Evolutionary conservation across 2,888 invertebrate species (phyloP).

Genomic region (Eristalinus sepulchralis): DNA sequence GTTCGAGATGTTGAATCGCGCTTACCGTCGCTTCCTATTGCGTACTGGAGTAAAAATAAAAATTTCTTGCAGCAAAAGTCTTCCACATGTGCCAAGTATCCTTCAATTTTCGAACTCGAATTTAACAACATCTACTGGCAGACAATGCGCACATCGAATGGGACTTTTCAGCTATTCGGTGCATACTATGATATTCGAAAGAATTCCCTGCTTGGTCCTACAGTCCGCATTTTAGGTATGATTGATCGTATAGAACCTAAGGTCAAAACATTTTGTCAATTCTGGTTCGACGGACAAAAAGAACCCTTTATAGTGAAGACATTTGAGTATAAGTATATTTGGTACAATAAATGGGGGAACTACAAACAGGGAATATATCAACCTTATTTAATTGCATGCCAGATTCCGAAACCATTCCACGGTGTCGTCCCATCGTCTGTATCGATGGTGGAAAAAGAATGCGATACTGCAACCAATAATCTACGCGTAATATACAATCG

Average conservation of each 20-base stretch:
- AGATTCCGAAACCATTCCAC: conserved; percentile 89
- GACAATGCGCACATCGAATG: conserved; percentile 89
- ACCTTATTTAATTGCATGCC: conserved; percentile 94
- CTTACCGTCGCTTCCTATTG: conserved; percentile 91
- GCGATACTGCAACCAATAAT: conserved; percentile 93
- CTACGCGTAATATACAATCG: conserved; percentile 90
- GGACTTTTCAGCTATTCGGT: conserved; percentile 94
- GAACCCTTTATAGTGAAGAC: conserved; percentile 91
- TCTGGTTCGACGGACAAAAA: conserved; percentile 93
- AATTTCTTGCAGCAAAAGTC: conserved; percentile 84
- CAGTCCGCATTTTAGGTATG: conserved; percentile 92
- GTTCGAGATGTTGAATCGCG: conserved; percentile 89
- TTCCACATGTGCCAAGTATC: conserved; percentile 90
- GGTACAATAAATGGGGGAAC: conserved; percentile 97
- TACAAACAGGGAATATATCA: conserved; percentile 95
- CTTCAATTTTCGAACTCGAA: conserved; percentile 93
- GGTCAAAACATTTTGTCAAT: conserved; percentile 91
- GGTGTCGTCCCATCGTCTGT: conserved; percentile 90
- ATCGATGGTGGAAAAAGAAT: conserved; percentile 91
- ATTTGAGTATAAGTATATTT: conserved; percentile 95
- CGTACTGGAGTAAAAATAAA: conserved; percentile 92
- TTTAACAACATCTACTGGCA: conserved; percentile 98
- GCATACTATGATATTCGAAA: conserved; percentile 93
- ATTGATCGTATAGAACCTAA: conserved; percentile 94
- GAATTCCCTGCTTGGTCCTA: conserved; percentile 90